Base-by-base conservation (phyloP, 37 sponge, comb jelly and placozoan species). In the Beroe forskalii region DNA sequence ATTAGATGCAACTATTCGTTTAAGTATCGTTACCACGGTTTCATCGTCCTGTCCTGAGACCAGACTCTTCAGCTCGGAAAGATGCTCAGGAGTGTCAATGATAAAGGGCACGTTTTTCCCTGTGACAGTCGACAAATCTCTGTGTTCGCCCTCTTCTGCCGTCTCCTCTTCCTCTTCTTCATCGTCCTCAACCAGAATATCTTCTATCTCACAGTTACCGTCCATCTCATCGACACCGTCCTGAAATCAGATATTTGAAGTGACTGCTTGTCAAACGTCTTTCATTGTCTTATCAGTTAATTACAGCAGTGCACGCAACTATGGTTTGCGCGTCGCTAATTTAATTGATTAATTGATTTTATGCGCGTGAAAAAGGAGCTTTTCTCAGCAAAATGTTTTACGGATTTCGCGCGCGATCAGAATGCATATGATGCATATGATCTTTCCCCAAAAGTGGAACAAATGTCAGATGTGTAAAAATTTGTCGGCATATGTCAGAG, bases 1-100 rank as follows among this genome's bases (percentile, higher is more conserved):
- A 62, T 94, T 69, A 40, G 92, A 92, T 0, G 92, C 44, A 30
- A 86, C 89, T 32, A 95, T 92, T 31, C 94, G 90, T 22, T 92
- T 92, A 6, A 94, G 62, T 23, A 92, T 93, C 8, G 93, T 93
- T 41, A 63, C 90, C 17, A 33, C 55, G 42, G 27, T 40, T 1
- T 32, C 37, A 8, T 90, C 91, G 12, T 63, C 67, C 33, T 41
- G 64, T 27, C 37, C 41, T 35, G 48, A 12, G 40, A 64, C 23
- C 43, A 61, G 22, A 62, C 63, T 38, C 80, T 62, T 60, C 31
- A 76, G 62, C 62, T 38, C 72, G 60, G 33, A 27, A 1, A 60
- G 0, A 64, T 44, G 80, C 0, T 69, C 42, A 9, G 62, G 80
- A 80, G 43, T 35, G 44, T 90, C 40, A 8, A 43, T 90, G 44